These are phyloP conservation scores for Steinernema carpocapsae DNA, from an alignment of 2,888 invertebrate genomes.

Conservation along the genomic window DNA sequence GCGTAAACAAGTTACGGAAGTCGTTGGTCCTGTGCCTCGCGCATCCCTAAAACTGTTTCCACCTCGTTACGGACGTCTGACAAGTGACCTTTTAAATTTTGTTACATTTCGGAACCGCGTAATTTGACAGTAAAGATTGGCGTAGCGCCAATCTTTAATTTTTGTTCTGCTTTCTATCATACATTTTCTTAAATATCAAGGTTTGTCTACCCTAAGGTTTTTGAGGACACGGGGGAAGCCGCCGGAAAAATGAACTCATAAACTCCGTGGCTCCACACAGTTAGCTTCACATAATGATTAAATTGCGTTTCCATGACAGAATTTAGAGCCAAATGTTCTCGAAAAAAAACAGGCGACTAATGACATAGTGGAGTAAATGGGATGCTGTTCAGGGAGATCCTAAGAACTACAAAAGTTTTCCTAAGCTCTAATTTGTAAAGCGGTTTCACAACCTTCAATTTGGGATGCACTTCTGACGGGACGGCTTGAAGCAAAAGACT, in stretches of 20 bases:
- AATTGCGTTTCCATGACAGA: conserved; percentile 4
- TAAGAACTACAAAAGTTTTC: neutral
- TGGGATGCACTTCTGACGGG: too few species aligned
- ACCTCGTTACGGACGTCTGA: neutral
- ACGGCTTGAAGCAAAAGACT: too few species aligned
- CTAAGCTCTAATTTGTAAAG: neutral
- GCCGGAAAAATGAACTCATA: neutral
- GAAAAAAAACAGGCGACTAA: conserved; percentile 1
- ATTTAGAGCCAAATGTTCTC: neutral
- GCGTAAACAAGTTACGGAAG: neutral
- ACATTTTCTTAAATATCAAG: too few species aligned
- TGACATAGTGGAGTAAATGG: neutral
- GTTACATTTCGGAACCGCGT: too few species aligned
- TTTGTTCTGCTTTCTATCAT: too few species aligned
- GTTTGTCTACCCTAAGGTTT: too few species aligned
- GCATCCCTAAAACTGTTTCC: neutral
- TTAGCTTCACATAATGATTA: neutral
- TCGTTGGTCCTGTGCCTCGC: neutral
- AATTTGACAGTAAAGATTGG: too few species aligned
- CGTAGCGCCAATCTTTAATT: too few species aligned
- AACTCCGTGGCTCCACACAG: neutral
- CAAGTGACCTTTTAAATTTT: too few species aligned
- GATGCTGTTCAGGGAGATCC: neutral
- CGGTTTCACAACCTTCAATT: neutral
- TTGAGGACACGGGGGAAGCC: too few species aligned